Evolutionary conservation across 2,113 vertebrate genomes (phyloP).

Genomic region (Hirundichthys speculiger): DNA sequence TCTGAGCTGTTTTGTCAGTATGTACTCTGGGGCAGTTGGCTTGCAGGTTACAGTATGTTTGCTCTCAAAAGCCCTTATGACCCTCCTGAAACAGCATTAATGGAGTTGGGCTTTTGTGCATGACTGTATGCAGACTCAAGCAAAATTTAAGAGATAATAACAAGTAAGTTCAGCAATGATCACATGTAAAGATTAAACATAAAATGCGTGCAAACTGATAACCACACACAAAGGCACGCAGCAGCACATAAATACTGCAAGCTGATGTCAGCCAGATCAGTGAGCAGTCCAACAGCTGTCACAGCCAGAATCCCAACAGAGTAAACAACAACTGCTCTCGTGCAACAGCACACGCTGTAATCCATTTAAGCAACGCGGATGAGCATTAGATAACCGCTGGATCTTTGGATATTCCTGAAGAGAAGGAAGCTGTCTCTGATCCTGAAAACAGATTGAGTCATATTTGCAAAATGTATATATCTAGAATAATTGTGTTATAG

Average conservation of each 20-base stretch:
- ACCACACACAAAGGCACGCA: conserved; percentile 6
- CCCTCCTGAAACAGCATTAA: conserved; percentile 45
- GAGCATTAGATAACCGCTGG: conserved; percentile 17
- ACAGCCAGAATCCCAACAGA: conserved; percentile 7
- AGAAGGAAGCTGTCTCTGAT: conserved; percentile 30
- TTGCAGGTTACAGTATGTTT: conserved; percentile 46
- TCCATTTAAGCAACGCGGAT: conserved; percentile 26
- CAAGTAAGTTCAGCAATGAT: neutral
- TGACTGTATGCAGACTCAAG: conserved; percentile 33
- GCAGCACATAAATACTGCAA: conserved; percentile 13
- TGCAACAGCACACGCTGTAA: conserved; percentile 22
- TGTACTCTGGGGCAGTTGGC: conserved; percentile 23
- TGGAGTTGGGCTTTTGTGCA: conserved; percentile 26
- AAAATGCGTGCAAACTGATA: neutral
- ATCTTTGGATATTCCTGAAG: conserved; percentile 34
- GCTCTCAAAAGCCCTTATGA: conserved; percentile 41
- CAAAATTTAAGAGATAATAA: neutral
- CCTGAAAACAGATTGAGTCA: conserved; percentile 49
- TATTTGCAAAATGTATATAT: conserved; percentile 50
- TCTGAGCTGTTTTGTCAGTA: conserved; percentile 28
- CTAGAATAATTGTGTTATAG: conserved; percentile 44
- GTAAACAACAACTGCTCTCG: conserved; percentile 18
- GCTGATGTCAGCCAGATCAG: conserved; percentile 22
- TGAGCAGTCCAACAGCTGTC: conserved; percentile 23
- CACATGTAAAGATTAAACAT: too few relatives aligned